These are phyloP conservation scores for Malacoctenus gilli DNA, from an alignment of 2,797 vertebrate species.

Conservation along the genomic window DNA sequence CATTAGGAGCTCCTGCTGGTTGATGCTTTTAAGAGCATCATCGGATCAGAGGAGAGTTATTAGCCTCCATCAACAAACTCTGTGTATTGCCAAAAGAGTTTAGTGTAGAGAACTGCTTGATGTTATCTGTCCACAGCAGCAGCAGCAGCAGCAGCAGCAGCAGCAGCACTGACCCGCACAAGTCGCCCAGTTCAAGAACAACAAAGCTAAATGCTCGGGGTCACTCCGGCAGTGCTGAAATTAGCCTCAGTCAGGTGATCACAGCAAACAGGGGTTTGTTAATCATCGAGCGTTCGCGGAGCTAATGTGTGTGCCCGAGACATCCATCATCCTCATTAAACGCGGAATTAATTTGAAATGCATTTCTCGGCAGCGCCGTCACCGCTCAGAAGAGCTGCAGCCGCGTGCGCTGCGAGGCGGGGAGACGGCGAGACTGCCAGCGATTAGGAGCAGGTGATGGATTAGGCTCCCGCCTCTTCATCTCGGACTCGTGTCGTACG, in stretches of 20 bases:
- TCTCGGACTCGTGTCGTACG: background rate
- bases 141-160: too few species aligned
- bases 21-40: too few species aligned
- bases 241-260: slow-evolving; percentile 7
- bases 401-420: background rate
- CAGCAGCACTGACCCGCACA: background rate
- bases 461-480: too few species aligned
- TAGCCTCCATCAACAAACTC: too few species aligned
- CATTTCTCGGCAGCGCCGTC: slow-evolving; percentile 2
- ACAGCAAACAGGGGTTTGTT: slow-evolving; percentile 27
- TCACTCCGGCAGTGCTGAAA: slow-evolving; percentile 19
- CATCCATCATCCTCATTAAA: slow-evolving; percentile 17
- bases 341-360: background rate
- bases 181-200: too few species aligned
- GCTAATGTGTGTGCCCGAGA: background rate
- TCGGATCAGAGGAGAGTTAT: too few species aligned
- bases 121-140: too few species aligned
- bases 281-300: slow-evolving; percentile 23
- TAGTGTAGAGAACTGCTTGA: too few species aligned
- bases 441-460: too few species aligned
- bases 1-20: too few species aligned
- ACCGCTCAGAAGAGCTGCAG: background rate
- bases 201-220: background rate
- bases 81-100: too few species aligned
- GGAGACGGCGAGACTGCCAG: too few species aligned